Conservation (phyloP, 1,140 invertebrate species). For the Zaprionus ghesquierei region DNA sequence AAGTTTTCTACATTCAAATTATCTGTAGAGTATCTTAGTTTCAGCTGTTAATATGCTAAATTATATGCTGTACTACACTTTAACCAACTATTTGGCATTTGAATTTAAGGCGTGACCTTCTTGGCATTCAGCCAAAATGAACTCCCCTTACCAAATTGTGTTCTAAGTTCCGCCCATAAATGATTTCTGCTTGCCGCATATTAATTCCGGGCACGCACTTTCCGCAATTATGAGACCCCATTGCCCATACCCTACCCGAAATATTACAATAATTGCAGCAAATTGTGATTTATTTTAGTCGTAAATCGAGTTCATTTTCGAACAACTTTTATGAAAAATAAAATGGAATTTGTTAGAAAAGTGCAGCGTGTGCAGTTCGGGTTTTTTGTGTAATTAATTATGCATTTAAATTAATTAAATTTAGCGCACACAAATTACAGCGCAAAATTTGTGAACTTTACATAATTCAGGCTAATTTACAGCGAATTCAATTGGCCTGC, state of each 20-base stretch:
- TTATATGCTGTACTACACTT: background rate
- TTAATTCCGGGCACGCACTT: background rate
- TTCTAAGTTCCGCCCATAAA: background rate
- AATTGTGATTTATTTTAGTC: constrained; percentile 33
- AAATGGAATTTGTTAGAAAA: background rate
- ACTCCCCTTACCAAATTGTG: background rate
- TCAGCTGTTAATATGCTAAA: background rate
- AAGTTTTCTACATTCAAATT: background rate
- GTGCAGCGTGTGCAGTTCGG: constrained; percentile 8
- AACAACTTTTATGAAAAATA: constrained; percentile 16
- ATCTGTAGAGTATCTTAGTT: background rate
- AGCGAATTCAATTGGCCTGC: constrained; percentile 59
- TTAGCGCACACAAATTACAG: constrained; percentile 29
- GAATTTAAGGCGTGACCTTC: background rate
- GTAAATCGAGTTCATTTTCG: constrained; percentile 1
- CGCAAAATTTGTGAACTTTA: constrained; percentile 27
- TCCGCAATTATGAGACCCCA: background rate
- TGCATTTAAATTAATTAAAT: constrained; percentile 67
- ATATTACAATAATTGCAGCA: constrained; percentile 3
- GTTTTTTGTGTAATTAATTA: constrained; percentile 67
- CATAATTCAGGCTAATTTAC: constrained; percentile 57
- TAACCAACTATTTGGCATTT: background rate
- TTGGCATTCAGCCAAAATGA: background rate
- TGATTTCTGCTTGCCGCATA: background rate
- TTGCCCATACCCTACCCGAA: background rate